A percentile compares a stretch with the other conserved stretches of the same genome.
These are phyloP conservation scores for Sebastes hubbsi DNA, from an alignment of 2,797 vertebrate genomes.

Conservation along the genomic window DNA sequence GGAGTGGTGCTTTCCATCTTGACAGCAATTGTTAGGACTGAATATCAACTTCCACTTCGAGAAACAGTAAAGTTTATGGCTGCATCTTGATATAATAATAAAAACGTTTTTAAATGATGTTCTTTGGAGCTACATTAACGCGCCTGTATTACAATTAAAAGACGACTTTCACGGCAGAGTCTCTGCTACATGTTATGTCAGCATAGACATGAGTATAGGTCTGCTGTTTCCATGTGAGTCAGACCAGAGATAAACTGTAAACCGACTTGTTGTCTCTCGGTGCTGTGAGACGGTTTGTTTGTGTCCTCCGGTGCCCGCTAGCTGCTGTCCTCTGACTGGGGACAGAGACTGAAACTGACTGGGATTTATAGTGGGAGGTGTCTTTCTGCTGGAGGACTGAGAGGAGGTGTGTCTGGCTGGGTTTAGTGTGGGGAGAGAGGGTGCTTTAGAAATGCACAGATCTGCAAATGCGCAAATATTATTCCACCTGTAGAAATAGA, in stretches of 20 bases:
- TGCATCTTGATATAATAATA: constrained; percentile 21
- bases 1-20: constrained; percentile 62
- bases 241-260: neutral
- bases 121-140: constrained; percentile 35
- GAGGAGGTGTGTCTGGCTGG: neutral
- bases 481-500: too few relatives aligned
- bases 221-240: neutral
- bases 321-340: neutral
- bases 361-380: constrained; percentile 38
- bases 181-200: constrained; percentile 1
- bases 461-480: too few relatives aligned
- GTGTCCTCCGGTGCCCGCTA: neutral
- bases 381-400: neutral
- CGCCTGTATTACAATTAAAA: constrained; percentile 7
- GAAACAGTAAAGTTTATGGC: neutral
- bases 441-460: too few relatives aligned
- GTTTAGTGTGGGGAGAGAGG: neutral
- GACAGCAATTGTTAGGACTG: neutral
- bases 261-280: neutral
- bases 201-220: neutral
- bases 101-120: neutral
- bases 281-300: too few relatives aligned
- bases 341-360: neutral
- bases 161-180: neutral
- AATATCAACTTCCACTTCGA: constrained; percentile 18